Conservation (phyloP, 2,113 vertebrate genomes). For the Hassar affinis region DNA sequence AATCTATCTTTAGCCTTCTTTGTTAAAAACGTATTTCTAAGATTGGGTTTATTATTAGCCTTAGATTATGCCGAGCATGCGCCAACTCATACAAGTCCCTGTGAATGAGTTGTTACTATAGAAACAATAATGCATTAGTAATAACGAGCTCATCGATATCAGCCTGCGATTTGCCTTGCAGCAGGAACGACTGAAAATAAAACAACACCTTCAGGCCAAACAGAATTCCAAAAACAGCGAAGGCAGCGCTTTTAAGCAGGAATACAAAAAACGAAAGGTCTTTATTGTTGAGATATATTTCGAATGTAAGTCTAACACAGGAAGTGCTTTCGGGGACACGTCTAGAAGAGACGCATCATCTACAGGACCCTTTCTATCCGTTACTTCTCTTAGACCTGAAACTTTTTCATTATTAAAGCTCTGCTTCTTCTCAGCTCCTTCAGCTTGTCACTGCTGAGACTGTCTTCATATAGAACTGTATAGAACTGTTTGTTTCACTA, state of each 20-base stretch:
- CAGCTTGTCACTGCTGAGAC: neutral
- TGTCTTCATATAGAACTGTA: neutral
- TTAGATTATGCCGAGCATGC: neutral
- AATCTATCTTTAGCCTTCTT: neutral
- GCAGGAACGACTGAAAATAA: neutral
- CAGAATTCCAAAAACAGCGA: neutral
- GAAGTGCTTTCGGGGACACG: neutral
- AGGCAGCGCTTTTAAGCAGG: neutral
- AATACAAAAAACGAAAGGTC: neutral
- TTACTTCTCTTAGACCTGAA: constrained; percentile 2
- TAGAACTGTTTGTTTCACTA: neutral
- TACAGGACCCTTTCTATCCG: neutral
- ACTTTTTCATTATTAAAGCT: constrained; percentile 11
- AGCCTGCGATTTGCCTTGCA: neutral
- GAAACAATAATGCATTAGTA: neutral
- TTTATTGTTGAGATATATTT: neutral
- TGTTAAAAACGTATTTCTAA: too few relatives aligned
- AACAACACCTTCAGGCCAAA: neutral
- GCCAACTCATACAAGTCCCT: neutral
- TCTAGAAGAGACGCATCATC: neutral
- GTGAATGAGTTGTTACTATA: neutral
- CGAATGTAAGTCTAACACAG: neutral
- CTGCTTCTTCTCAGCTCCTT: neutral
- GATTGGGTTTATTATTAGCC: neutral
- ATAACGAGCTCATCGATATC: neutral